Percentiles rank a stretch among this genome's conserved stretches.
Evolutionary conservation across 2,113 vertebrate species (phyloP).

Genomic region (Diadophis punctatus): DNA sequence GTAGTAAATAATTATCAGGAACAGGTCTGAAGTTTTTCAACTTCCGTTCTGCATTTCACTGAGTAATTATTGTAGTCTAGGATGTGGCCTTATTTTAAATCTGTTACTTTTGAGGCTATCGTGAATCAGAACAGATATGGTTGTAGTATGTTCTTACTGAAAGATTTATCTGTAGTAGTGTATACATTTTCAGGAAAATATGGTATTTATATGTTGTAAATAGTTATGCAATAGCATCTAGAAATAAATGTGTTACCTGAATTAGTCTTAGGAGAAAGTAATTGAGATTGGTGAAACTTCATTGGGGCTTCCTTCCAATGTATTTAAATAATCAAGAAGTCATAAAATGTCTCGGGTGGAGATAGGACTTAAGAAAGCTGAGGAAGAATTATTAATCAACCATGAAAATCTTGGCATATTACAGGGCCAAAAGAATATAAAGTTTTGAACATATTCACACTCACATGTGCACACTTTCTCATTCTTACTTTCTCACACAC

Average conservation of each 20-base stretch:
- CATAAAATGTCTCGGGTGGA: neutral
- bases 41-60: neutral
- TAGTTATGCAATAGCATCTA: neutral
- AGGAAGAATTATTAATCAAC: neutral
- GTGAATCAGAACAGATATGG: neutral
- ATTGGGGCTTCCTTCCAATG: neutral
- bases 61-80: neutral
- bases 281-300: neutral
- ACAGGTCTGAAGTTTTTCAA: neutral
- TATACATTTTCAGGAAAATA: neutral
- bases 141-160: neutral
- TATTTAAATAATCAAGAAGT: neutral
- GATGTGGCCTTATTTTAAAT: neutral
- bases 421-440: neutral
- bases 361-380: neutral
- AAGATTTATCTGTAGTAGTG: neutral
- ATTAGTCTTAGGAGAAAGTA: neutral
- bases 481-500: neutral
- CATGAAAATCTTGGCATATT: neutral
- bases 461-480: neutral
- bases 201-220: neutral
- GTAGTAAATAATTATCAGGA: neutral
- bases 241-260: neutral
- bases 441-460: neutral
- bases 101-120: neutral